Evolutionary conservation across 64 coral and sea anemone genomes (phyloP).

Genomic region (Catalaphyllia jardinei): DNA sequence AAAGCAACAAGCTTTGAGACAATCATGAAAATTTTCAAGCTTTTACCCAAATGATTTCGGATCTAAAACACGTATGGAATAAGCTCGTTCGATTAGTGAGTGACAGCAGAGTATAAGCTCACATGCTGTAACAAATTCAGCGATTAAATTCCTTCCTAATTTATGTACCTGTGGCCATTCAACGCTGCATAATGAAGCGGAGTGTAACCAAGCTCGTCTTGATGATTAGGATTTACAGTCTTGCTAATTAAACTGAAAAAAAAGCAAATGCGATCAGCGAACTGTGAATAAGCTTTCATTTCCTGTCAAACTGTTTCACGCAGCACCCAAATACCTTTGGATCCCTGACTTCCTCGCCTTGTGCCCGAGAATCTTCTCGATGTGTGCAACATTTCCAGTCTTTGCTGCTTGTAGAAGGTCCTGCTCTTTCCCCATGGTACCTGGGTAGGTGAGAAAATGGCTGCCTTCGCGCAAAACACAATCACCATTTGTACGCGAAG

Average conservation of each 20-base stretch:
- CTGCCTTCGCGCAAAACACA: constrained; percentile 13
- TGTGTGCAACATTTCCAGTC: constrained; percentile 89
- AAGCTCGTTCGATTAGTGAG: no score
- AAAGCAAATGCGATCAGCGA: not conserved
- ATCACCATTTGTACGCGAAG: not conserved
- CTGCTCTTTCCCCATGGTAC: constrained; percentile 88
- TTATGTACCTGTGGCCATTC: constrained; percentile 73
- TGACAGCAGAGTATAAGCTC: no score
- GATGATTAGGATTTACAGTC: constrained; percentile 73
- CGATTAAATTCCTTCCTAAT: no score
- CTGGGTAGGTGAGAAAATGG: constrained; percentile 11
- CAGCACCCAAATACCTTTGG: constrained; percentile 60
- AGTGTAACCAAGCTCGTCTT: constrained; percentile 91
- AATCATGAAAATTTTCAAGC: no score
- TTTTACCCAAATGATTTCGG: no score
- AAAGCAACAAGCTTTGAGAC: no score
- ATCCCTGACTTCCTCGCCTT: constrained; percentile 73
- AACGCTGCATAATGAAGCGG: constrained; percentile 77
- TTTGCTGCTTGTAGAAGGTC: constrained; percentile 86
- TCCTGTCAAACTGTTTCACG: not conserved
- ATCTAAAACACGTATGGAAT: no score
- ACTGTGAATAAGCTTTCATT: not conserved
- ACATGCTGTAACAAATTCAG: no score
- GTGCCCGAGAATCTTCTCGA: constrained; percentile 85
- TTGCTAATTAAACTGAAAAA: constrained; percentile 76